Base-by-base conservation (phyloP, 2,797 vertebrate species). In the Ceryle rudis region DNA sequence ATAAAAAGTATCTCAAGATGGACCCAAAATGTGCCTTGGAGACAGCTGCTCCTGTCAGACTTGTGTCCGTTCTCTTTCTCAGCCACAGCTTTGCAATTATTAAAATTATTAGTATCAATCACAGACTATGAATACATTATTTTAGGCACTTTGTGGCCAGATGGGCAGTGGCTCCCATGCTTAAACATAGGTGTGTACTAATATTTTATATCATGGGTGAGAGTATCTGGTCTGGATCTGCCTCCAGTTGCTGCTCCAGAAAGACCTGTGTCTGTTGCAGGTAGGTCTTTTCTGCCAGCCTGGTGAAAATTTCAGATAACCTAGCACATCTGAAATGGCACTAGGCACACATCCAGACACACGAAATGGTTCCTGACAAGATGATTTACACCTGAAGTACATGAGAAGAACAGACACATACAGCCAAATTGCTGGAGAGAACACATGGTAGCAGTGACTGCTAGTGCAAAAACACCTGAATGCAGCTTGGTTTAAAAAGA, bases 381-480 rank as follows among this genome's bases (percentile, higher is more conserved):
- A 10, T 2, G 83, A 54, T 37, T 86, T 54, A 17, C n/a, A 39
- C 42, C n/a, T 10, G 41, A 80, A 92, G 18, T 51, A 8, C 35
- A 62, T 28, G 20, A 58, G 18, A 6, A 54, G 18, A 64, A 17
- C 2, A 2, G 37, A 41, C 14, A 73, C 46, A 44, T 58, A 31
- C 6, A 55, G 29, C 1, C 52, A 28, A 22, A 33, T 8, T 57
- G 4, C 5, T 58, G 37, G 51, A 81, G 20, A 73, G 3, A 89
- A 52, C 18, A 35, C 11, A 6, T 2, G 14, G 33, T 21, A 65
- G 25, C 14, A 33, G 10, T 44, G 49, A 25, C 51, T 47, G 42
- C 12, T 0, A 0, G 15, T 16, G 39, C 9, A 47, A 44, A 75
- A 15, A 9, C 3, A 35, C 13, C 31, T 39, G 44, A 39, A 71